Evolutionary conservation across 2,113 vertebrate genomes (phyloP).

Genomic region (Atractosteus spatula): DNA sequence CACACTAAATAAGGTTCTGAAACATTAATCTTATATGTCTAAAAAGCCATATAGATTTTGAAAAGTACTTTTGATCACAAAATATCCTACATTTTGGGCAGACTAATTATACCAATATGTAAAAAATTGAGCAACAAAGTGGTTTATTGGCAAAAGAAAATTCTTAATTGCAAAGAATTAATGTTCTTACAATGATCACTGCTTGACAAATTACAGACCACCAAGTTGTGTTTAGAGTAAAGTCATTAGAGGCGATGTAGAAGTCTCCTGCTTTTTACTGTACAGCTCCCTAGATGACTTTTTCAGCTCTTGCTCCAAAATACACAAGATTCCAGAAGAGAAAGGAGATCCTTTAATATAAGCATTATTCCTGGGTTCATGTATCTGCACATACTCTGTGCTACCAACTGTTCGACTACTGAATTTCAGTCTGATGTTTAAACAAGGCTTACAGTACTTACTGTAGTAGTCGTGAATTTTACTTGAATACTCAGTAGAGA

Average conservation of each 20-base stretch:
- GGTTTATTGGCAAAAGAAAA: too few relatives aligned
- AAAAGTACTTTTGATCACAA: too few relatives aligned
- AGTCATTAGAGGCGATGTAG: slow-evolving; percentile 5
- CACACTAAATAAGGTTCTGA: too few relatives aligned
- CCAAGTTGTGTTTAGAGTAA: slow-evolving; percentile 16
- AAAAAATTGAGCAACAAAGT: too few relatives aligned
- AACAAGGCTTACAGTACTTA: slow-evolving; percentile 47
- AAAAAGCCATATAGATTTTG: too few relatives aligned
- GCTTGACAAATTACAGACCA: slow-evolving; percentile 10
- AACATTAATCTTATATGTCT: too few relatives aligned
- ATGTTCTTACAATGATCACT: too few relatives aligned
- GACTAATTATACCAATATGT: too few relatives aligned
- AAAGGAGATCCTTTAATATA: slow-evolving; percentile 42
- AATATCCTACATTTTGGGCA: too few relatives aligned
- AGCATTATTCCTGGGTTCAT: slow-evolving; percentile 46
- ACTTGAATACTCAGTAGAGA: neutral
- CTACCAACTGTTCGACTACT: slow-evolving; percentile 35
- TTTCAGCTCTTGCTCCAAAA: slow-evolving; percentile 12
- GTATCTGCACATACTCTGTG: neutral
- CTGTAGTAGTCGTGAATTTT: slow-evolving; percentile 20
- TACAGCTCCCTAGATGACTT: neutral
- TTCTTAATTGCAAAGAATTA: too few relatives aligned
- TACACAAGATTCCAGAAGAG: slow-evolving; percentile 17
- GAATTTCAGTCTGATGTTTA: slow-evolving; percentile 45
- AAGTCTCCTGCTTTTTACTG: slow-evolving; percentile 10